A percentile compares a stretch with the other conserved stretches of the same genome.
phyloP scores from a whole-genome alignment of 2,113 vertebrate species.

The Pelvicachromis taeniatus region DNA sequence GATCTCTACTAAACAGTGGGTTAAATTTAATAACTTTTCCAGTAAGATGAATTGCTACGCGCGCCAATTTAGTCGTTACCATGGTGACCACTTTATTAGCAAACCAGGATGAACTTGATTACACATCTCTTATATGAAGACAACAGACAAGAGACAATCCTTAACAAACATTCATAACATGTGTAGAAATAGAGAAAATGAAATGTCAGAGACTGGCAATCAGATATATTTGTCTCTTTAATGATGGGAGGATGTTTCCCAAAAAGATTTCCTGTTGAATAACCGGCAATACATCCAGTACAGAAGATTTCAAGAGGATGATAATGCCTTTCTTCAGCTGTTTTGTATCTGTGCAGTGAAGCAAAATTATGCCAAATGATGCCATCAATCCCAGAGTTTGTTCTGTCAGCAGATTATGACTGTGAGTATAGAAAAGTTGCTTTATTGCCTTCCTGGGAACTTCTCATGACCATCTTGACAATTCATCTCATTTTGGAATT shows the following conservation, averaged over 20 bases:
- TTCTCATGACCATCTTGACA: slow-evolving; percentile 25
- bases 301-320: neutral
- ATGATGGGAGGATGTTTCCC: neutral
- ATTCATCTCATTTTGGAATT: neutral
- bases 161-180: neutral
- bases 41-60: slow-evolving; percentile 23
- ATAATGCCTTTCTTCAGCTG: neutral
- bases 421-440: neutral
- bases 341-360: neutral
- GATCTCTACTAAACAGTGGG: slow-evolving; percentile 4
- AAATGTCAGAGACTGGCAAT: neutral
- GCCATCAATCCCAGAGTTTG: slow-evolving; percentile 14
- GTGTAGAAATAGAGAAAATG: neutral
- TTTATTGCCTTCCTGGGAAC: slow-evolving; percentile 18
- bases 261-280: neutral
- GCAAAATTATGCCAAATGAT: slow-evolving; percentile 20
- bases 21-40: slow-evolving; percentile 38
- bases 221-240: neutral
- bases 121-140: neutral
- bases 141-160: neutral
- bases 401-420: neutral
- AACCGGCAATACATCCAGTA: neutral
- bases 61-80: slow-evolving; percentile 1
- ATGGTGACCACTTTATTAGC: slow-evolving; percentile 29
- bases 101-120: slow-evolving; percentile 31